phyloP scores from a whole-genome alignment of 1,140 invertebrate species.

The Nasonia giraulti region DNA sequence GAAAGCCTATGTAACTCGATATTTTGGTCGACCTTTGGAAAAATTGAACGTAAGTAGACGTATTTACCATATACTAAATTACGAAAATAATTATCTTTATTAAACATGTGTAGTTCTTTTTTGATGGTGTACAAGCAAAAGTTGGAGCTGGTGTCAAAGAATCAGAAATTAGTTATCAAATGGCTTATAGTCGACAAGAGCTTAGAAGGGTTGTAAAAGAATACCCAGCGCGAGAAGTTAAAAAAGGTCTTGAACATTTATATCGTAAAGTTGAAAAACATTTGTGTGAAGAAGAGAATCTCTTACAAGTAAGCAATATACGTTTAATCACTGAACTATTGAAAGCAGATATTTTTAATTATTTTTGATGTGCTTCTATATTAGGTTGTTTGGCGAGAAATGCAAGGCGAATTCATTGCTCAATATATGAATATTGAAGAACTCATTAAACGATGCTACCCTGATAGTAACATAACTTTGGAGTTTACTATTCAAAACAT shows the following conservation, averaged over 20 bases:
- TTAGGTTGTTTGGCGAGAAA: conserved; percentile 97
- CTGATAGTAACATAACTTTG: conserved; percentile 93
- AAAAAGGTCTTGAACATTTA: conserved; percentile 94
- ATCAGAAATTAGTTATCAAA: conserved; percentile 98
- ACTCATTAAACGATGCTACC: conserved; percentile 96
- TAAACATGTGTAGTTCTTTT: conserved; percentile 85
- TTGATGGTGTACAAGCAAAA: conserved; percentile 94
- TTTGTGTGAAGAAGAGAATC: conserved; percentile 94
- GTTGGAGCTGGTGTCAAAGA: conserved; percentile 95
- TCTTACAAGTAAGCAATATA: conserved; percentile 83
- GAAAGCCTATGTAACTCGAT: conserved; percentile 92
- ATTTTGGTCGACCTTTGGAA: conserved; percentile 96
- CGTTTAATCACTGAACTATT: conserved; percentile 37
- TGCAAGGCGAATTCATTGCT: conserved; percentile 99
- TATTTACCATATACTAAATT: conserved; percentile 32
- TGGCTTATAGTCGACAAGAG: conserved; percentile 98
- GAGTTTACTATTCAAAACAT: conserved; percentile 98
- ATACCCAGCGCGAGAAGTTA: conserved; percentile 96
- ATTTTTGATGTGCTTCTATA: conserved; percentile 18
- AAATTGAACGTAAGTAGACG: conserved; percentile 88
- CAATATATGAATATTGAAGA: conserved; percentile 97
- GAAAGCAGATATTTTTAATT: conserved; percentile 30
- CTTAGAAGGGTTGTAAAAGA: conserved; percentile 95
- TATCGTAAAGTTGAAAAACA: conserved; percentile 99
- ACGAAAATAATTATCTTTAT: background rate